Evolutionary conservation across 1,140 invertebrate genomes (phyloP).

Genomic region (Aricia agestis): DNA sequence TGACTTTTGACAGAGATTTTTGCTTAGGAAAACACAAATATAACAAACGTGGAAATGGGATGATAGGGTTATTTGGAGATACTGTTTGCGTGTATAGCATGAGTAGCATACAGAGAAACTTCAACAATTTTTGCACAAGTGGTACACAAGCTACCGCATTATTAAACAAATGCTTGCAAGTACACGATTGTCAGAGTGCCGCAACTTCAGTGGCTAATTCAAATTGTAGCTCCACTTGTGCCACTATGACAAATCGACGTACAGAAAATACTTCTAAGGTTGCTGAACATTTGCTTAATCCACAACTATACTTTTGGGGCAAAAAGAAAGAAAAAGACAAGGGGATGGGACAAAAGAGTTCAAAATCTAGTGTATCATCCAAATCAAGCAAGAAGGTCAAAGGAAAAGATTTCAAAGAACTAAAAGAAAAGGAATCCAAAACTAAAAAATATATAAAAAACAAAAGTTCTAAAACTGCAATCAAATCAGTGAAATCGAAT

Average conservation of each 20-base stretch:
- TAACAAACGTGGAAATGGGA: background rate
- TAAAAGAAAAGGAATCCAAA: background rate
- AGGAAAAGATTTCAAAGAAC: background rate
- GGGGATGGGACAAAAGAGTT: slow-evolving; percentile 53
- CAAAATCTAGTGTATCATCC: slow-evolving; percentile 31
- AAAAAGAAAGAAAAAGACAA: slow-evolving; percentile 43
- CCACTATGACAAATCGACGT: slow-evolving; percentile 25
- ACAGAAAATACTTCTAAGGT: slow-evolving; percentile 6
- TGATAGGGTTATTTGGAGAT: slow-evolving; percentile 36
- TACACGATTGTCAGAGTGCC: slow-evolving; percentile 26
- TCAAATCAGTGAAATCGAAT: background rate
- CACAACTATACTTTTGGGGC: slow-evolving; percentile 54
- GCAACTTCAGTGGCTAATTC: slow-evolving; percentile 21
- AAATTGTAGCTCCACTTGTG: slow-evolving; percentile 34
- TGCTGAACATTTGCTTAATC: slow-evolving; percentile 10
- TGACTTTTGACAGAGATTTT: background rate
- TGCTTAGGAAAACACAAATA: background rate
- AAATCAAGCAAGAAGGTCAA: slow-evolving; percentile 29
- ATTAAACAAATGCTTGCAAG: slow-evolving; percentile 66
- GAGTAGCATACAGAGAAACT: slow-evolving; percentile 36
- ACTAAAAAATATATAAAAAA: background rate
- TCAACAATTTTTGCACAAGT: slow-evolving; percentile 34
- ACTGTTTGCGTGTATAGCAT: slow-evolving; percentile 55
- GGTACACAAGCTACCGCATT: slow-evolving; percentile 64
- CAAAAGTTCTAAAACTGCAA: background rate